phyloP scores from a whole-genome alignment of 1,140 invertebrate species.

The Drosophila aff. region DNA sequence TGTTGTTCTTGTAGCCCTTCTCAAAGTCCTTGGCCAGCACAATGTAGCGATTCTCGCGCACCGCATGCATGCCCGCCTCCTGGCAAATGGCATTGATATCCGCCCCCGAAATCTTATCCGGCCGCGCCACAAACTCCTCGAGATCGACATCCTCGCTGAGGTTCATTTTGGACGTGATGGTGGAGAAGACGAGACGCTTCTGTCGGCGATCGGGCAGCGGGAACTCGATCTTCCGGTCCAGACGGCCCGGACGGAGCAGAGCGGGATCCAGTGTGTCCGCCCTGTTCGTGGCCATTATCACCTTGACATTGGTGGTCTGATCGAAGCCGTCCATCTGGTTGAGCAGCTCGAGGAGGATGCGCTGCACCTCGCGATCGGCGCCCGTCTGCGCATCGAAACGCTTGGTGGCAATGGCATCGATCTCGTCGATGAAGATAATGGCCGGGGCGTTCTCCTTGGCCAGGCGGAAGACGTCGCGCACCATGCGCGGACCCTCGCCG shows the following conservation, averaged over 20 bases:
- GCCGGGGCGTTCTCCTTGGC: conserved; percentile 99
- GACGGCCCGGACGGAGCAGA: conserved; percentile 96
- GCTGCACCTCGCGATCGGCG: conserved; percentile 99
- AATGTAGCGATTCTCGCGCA: conserved; percentile 97
- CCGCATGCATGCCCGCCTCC: conserved; percentile 98
- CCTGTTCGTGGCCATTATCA: conserved; percentile 99
- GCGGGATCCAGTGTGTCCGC: conserved; percentile 99
- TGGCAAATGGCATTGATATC: conserved; percentile 99
- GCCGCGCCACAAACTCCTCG: conserved; percentile 99
- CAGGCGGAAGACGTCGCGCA: conserved; percentile 98
- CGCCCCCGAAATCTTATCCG: conserved; percentile 99
- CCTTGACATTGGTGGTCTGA: conserved; percentile 99
- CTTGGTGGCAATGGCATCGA: conserved; percentile 99
- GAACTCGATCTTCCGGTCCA: conserved; percentile 99
- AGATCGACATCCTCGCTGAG: conserved; percentile 99
- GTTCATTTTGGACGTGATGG: conserved; percentile 99
- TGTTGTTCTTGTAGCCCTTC: conserved; percentile 99
- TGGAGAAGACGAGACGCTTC: conserved; percentile 98
- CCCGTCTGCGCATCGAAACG: conserved; percentile 99
- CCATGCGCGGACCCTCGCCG: conserved; percentile 99
- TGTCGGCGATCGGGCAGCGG: conserved; percentile 98
- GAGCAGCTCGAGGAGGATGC: conserved; percentile 98
- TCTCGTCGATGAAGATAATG: conserved; percentile 99
- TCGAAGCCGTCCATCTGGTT: conserved; percentile 99
- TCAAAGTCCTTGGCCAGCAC: conserved; percentile 99